These are phyloP conservation scores for Cervus canadensis DNA, from an alignment of 2,113 vertebrate genomes.

Conservation along the genomic window DNA sequence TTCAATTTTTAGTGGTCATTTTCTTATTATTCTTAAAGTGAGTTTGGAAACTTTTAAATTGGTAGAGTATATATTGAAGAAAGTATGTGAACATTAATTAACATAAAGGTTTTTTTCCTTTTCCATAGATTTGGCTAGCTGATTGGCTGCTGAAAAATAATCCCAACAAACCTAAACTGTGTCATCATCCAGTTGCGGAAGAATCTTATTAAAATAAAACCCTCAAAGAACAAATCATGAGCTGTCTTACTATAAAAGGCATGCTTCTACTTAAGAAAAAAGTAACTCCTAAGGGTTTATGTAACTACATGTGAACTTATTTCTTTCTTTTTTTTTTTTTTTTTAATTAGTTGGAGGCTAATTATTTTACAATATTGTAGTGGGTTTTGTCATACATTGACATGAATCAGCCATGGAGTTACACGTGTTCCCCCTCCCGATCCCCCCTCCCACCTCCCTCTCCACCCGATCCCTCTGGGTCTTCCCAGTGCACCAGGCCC, in stretches of 20 bases:
- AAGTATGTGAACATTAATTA: constrained; percentile 45
- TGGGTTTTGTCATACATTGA: too few species aligned
- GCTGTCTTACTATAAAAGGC: not conserved
- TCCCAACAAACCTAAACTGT: constrained; percentile 88
- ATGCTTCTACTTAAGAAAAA: not conserved
- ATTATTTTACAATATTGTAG: too few species aligned
- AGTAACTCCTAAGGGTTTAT: constrained; percentile 3
- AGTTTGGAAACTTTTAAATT: constrained; percentile 25
- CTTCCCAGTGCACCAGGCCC: too few species aligned
- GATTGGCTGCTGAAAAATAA: constrained; percentile 94
- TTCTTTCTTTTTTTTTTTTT: not conserved
- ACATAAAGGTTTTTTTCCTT: constrained; percentile 35
- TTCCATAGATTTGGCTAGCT: constrained; percentile 91
- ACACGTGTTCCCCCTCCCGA: too few species aligned
- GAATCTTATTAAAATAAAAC: constrained; percentile 53
- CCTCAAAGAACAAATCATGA: not conserved
- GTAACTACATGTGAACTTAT: constrained; percentile 15
- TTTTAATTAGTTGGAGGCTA: too few species aligned
- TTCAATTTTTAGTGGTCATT: constrained; percentile 33
- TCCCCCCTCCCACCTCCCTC: too few species aligned
- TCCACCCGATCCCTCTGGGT: too few species aligned
- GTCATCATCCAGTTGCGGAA: constrained; percentile 47
- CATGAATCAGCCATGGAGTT: too few species aligned
- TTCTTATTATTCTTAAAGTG: constrained; percentile 19
- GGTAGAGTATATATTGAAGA: not conserved